Evolutionary conservation across 2,888 invertebrate genomes (phyloP), one percentile per base, ranked within the genome.

Genomic region (Mythimna ferrago): DNA sequence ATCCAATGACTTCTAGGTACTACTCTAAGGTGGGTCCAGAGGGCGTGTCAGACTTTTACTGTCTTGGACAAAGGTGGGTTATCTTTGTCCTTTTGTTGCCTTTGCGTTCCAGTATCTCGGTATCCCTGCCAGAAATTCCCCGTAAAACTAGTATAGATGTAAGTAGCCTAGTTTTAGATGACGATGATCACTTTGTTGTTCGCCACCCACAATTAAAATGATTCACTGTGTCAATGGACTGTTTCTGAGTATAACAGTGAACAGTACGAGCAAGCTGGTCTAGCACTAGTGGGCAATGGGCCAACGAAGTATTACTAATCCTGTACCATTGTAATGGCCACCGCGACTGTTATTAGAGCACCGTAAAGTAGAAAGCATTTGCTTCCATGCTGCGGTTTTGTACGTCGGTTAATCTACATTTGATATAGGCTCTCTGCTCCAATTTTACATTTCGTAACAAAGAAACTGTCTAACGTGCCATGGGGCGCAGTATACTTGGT

Each of bases 261-360:
- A 60, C 69, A 64, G 71, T 69, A 61, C 26, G 54, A 71, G 53
- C 32, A 64, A 61, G 66, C 68, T 81, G 74, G 62, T 75, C 66
- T 70, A 75, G 72, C 57, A 61, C 73, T 78, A 78, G 73, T 78
- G 78, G 83, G 83, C 83, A 83, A 57, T 75, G 71, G 62, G 84
- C 81, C 83, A 83, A 73, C 65, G 56, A 57, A 58, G 68, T 72
- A 83, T 78, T 73, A 81, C 67, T 73, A 81, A 72, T 73, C 71
- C 66, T 75, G 76, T 66, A 68, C 74, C 48, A 69, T 64, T 77
- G 57, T 74, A 78, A 73, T 74, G 14, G 65, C 35, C n/a, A 48
- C 19, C 35, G 14, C 67, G 74, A 48, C 56, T 60, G 54, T 66
- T 71, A 73, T 70, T 71, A 78, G 62, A 60, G 58, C 68, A 68